phyloP scores from a whole-genome alignment of 2,797 vertebrate species.

The Megaceryle alcyon region DNA sequence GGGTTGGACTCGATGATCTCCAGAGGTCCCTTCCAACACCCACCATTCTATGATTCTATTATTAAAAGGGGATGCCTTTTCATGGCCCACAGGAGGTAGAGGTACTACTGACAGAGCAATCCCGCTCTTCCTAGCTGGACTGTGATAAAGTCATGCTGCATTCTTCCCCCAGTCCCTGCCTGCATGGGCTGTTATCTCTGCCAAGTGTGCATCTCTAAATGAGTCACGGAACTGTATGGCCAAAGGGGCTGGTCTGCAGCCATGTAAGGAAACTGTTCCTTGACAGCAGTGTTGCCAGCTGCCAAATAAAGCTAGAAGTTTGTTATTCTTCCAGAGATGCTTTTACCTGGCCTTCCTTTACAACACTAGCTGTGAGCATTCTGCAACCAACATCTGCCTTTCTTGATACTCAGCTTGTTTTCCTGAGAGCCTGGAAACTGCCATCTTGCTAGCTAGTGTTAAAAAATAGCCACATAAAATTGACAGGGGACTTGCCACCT shows the following conservation, averaged over 20 bases:
- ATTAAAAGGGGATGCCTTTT: neutral
- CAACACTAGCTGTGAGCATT: neutral
- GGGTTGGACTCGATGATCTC: no score
- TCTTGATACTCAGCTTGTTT: neutral
- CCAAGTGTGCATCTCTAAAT: neutral
- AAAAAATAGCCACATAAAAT: neutral
- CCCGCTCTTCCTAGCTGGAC: neutral
- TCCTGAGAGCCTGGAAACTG: neutral
- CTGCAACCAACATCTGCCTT: neutral
- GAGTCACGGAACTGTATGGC: neutral
- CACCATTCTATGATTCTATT: no score
- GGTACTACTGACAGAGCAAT: neutral
- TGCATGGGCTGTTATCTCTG: neutral
- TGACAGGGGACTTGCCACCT: neutral
- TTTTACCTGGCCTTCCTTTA: neutral
- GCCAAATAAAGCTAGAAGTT: neutral
- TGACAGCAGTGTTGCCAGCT: neutral
- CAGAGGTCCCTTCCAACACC: no score
- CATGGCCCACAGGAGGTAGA: fast-evolving
- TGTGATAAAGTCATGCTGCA: neutral
- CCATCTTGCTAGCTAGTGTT: neutral
- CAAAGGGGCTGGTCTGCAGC: neutral
- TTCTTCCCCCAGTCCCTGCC: neutral
- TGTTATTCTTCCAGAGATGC: neutral
- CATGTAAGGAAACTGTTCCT: fast-evolving